Evolutionary conservation across 2,113 vertebrate genomes (phyloP), one percentile per base, ranked within the genome.

Genomic region (Agapornis roseicollis): DNA sequence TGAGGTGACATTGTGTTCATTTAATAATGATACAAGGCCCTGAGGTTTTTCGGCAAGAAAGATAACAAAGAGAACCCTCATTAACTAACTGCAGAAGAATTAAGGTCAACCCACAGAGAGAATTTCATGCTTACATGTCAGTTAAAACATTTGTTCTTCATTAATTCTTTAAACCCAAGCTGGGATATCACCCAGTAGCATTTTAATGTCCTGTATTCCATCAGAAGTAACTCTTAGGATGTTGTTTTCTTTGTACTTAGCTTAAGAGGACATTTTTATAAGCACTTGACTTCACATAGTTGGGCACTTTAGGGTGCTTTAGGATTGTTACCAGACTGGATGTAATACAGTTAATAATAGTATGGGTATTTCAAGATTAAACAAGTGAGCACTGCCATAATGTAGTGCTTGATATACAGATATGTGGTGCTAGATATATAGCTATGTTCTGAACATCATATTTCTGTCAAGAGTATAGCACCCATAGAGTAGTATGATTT

Each of bases 21-120:
- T 98, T 98, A 97, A 96, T 98, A 98, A 98, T 89, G 97, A 97
- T 97, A 98, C 97, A 98, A 98, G 96, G 96, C 98, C 97, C 98
- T 8, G 79, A 98, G 98, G 97, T 98, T 97, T 95, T 98, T 98
- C 60, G 3, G 96, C 95, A 98, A 96, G 97, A 95, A 97, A 97
- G 97, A 98, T 97, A 97, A 97, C 97, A 98, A 98, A 98, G 97
- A 96, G 58, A 97, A 97, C 95, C 89, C 97, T 98, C 97, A 98
- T 98, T 98, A 98, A 95, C 97, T 97, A 97, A 98, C 96, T 95
- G 97, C 91, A 96, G 85, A 98, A 98, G 97, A 98, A 98, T 96
- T 97, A 97, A 98, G 98, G 97, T 98, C 98, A 98, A 93, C 91
- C 97, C 97, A 97, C 94, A 97, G 97, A 98, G 98, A 97, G 95